Percentiles rank a stretch among this genome's conserved stretches.
phyloP scores from a whole-genome alignment of 2,797 vertebrate genomes.

The Darevskia mixta region DNA sequence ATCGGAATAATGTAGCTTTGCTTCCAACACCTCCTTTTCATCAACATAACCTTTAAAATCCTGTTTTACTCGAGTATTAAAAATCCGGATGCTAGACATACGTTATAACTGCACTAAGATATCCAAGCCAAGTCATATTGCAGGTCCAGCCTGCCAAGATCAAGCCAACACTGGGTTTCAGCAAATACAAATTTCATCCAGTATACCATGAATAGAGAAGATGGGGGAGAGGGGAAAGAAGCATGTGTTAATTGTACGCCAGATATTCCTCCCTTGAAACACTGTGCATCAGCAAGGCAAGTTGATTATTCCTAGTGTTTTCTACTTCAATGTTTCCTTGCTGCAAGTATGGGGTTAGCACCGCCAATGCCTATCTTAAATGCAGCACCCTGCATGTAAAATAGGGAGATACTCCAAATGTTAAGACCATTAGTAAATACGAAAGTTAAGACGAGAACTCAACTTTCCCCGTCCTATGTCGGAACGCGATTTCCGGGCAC shows the following conservation, averaged over 20 bases:
- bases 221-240: constrained; percentile 62
- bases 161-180: constrained; percentile 80
- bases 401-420: constrained; percentile 70
- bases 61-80: constrained; percentile 75
- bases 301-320: constrained; percentile 63
- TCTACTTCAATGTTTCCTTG: constrained; percentile 74
- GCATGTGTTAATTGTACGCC: constrained; percentile 73
- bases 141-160: constrained; percentile 87
- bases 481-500: constrained; percentile 59
- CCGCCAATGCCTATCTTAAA: constrained; percentile 72
- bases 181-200: constrained; percentile 69
- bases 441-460: constrained; percentile 73
- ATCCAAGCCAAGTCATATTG: constrained; percentile 77
- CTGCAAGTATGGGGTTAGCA: constrained; percentile 75
- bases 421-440: constrained; percentile 72
- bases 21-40: constrained; percentile 72
- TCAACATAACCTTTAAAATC: constrained; percentile 75
- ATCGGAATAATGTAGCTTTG: constrained; percentile 80
- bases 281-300: constrained; percentile 72
- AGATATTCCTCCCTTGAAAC: constrained; percentile 74
- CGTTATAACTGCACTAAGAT: constrained; percentile 77
- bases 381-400: constrained; percentile 66
- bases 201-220: constrained; percentile 74
- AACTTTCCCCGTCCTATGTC: constrained; percentile 59
- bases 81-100: constrained; percentile 76